Percentiles rank a stretch among this genome's conserved stretches.
Conservation (phyloP, 2,113 vertebrate genomes). For the Thamnaconus septentrionalis region DNA sequence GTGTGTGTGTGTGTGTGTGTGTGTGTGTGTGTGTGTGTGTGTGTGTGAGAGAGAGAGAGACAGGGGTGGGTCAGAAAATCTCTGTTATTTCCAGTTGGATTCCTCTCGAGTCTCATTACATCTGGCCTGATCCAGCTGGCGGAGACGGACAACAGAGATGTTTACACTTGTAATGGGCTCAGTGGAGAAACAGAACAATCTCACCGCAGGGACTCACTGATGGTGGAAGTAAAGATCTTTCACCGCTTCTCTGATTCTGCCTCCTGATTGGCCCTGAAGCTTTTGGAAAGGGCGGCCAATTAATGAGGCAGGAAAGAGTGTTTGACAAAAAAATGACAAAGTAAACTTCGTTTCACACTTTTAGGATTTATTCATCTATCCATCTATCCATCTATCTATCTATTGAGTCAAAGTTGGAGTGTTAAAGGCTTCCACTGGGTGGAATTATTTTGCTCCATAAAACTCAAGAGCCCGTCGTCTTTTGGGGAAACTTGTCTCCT, state of each 20-base stretch:
- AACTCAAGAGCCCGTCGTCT: too few species aligned
- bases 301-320: conserved; percentile 33
- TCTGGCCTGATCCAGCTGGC: conserved; percentile 20
- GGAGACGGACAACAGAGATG: conserved; percentile 35
- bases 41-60: conserved; percentile 25
- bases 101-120: conserved; percentile 64
- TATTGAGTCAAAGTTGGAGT: too few species aligned
- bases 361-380: too few species aligned
- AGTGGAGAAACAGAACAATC: conserved; percentile 37
- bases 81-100: background rate
- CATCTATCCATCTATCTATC: too few species aligned
- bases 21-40: conserved; percentile 9
- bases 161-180: conserved; percentile 45
- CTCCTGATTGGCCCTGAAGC: conserved; percentile 6
- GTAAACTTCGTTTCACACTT: background rate
- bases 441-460: too few species aligned
- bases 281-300: conserved; percentile 21
- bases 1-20: conserved; percentile 1
- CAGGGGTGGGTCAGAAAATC: conserved; percentile 8
- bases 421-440: too few species aligned
- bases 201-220: conserved; percentile 39
- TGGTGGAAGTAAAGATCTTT: conserved; percentile 20
- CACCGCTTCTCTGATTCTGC: conserved; percentile 1
- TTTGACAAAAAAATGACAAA: conserved; percentile 2
- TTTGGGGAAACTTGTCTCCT: too few species aligned